phyloP scores from a whole-genome alignment of 2,797 vertebrate genomes.

The Myotis planiceps region DNA sequence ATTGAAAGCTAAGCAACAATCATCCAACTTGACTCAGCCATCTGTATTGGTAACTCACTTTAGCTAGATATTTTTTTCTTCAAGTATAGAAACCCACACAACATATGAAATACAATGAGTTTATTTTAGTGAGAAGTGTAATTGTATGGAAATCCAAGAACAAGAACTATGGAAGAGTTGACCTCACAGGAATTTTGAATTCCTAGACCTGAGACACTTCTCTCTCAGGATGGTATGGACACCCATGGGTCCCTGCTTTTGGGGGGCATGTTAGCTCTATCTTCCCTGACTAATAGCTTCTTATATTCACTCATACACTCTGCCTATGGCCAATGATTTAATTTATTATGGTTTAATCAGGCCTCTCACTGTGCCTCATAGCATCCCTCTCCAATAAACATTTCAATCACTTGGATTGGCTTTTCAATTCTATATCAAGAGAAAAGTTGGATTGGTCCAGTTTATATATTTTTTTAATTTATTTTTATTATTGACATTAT shows the following conservation, averaged over 20 bases:
- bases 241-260: background rate
- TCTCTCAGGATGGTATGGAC: background rate
- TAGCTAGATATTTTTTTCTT: background rate
- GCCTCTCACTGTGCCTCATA: background rate
- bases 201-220: background rate
- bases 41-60: background rate
- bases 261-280: background rate
- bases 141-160: background rate
- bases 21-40: background rate
- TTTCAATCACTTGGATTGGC: background rate
- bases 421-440: constrained; percentile 15
- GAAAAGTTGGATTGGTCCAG: background rate
- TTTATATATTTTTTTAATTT: background rate
- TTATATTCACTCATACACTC: background rate
- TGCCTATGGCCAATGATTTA: background rate
- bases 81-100: background rate
- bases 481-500: no score
- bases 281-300: background rate
- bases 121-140: background rate
- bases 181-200: background rate
- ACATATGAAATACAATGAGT: background rate
- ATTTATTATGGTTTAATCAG: background rate
- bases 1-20: background rate
- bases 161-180: background rate
- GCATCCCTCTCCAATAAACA: background rate